Base-by-base conservation (phyloP, 2,888 invertebrate species). In the Auanema freiburgensis region DNA sequence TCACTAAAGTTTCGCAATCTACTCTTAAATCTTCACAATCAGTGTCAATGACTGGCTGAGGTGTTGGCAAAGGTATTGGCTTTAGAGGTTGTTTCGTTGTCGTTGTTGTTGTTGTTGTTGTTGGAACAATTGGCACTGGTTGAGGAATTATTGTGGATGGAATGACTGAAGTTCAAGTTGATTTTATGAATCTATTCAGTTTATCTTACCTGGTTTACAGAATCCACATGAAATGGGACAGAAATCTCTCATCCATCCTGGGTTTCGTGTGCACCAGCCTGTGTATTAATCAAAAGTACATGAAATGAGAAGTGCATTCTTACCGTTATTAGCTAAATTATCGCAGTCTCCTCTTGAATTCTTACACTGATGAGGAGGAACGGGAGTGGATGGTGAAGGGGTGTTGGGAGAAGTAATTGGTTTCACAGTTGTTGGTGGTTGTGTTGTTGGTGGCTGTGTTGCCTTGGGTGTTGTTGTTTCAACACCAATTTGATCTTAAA, bases 231-330 rank as follows among this genome's bases (percentile, higher is more conserved):
- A 65, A 49, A 77, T 66, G 14, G 79, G 79, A 46, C 82, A 82
- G 59, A 80, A 68, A 6, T 71, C 68, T 24, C 72, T 70, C 82
- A 82, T 82, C 79, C 80, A 82, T 16, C 70, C 74, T 0, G 79
- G 78, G 57, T 82, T 82, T 46, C 79, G 69, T n/a, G 67, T 68
- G 57, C 82, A 82, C 82, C 82, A 82, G 11, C 81, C 79, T 78
- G 25, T 44, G 69, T 25, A 12, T 44, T 14, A 60, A n/a, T 59
- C 12, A n/a, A 40, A 33, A 33, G 14, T n/a, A 16, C 8, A 23
- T 11, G n/a, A 10, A 8, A 43, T 4, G 16, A 16, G 21, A 6
- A 41, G 42, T 16, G 4, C 33, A 56, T 23, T 12, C 42, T 23
- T 43, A 79, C 79, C 81, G 58, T 79, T 74, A 21, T 71, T 67